These are phyloP conservation scores for Sander vitreus DNA, from an alignment of 2,113 vertebrate genomes.

Conservation along the genomic window DNA sequence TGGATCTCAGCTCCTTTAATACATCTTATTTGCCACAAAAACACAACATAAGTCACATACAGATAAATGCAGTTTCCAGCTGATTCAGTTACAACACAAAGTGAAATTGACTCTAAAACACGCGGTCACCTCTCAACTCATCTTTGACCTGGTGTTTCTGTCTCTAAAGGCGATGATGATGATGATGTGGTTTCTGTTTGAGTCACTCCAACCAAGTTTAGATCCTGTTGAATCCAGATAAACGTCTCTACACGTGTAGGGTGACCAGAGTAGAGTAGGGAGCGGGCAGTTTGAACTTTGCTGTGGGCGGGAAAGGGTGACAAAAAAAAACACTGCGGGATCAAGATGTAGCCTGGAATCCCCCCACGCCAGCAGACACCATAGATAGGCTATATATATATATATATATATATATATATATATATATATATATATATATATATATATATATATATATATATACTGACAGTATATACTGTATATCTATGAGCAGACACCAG, in stretches of 20 bases:
- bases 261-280: too few species aligned
- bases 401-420: too few species aligned
- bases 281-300: too few species aligned
- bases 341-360: too few species aligned
- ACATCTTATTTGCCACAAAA: conserved; percentile 4
- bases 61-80: conserved; percentile 10
- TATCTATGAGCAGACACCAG: too few species aligned
- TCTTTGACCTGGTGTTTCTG: conserved; percentile 8
- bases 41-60: conserved; percentile 18
- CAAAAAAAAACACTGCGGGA: too few species aligned
- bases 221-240: conserved; percentile 20
- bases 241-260: not conserved
- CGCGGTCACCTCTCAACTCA: not conserved
- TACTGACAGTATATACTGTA: too few species aligned
- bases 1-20: conserved; percentile 24
- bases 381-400: too few species aligned
- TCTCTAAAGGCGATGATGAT: not conserved
- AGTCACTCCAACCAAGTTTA: conserved; percentile 11
- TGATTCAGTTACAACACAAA: conserved; percentile 45
- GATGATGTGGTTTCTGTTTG: conserved; percentile 24
- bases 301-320: too few species aligned
- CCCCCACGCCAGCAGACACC: too few species aligned
- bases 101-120: not conserved
- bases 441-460: too few species aligned
- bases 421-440: too few species aligned